phyloP scores from a whole-genome alignment of 2,888 invertebrate genomes.

The Chrysolina oricalcia region DNA sequence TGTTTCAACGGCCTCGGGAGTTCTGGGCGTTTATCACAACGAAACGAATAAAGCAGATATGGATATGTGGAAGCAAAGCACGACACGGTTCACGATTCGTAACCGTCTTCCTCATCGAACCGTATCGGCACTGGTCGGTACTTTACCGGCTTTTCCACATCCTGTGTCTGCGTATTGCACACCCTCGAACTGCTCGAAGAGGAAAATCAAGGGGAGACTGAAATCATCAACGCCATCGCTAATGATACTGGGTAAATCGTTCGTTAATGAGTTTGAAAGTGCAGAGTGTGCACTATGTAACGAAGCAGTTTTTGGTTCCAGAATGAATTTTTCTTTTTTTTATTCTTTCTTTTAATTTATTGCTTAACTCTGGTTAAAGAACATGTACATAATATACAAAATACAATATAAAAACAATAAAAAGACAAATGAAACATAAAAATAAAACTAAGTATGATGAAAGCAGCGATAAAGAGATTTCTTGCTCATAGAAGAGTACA shows the following conservation, averaged over 20 bases:
- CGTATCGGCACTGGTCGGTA: slow-evolving; percentile 61
- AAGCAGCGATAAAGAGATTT: too few relatives aligned
- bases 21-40: neutral
- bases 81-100: slow-evolving; percentile 62
- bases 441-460: too few relatives aligned
- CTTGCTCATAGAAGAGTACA: too few relatives aligned
- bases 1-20: neutral
- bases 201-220: slow-evolving; percentile 14
- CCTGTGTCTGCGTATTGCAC: slow-evolving; percentile 53
- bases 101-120: slow-evolving; percentile 63
- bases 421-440: too few relatives aligned
- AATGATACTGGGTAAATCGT: neutral
- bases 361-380: too few relatives aligned
- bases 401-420: too few relatives aligned
- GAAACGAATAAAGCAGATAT: slow-evolving; percentile 5
- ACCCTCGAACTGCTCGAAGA: slow-evolving; percentile 37
- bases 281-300: neutral
- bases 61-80: slow-evolving; percentile 18
- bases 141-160: slow-evolving; percentile 63
- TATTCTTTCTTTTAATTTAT: too few relatives aligned
- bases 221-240: neutral
- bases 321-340: too few relatives aligned
- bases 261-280: neutral
- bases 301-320: too few relatives aligned
- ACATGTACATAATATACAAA: too few relatives aligned